These are phyloP conservation scores for Vesta saturnalis DNA, from an alignment of 2,888 invertebrate genomes.

Conservation along the genomic window DNA sequence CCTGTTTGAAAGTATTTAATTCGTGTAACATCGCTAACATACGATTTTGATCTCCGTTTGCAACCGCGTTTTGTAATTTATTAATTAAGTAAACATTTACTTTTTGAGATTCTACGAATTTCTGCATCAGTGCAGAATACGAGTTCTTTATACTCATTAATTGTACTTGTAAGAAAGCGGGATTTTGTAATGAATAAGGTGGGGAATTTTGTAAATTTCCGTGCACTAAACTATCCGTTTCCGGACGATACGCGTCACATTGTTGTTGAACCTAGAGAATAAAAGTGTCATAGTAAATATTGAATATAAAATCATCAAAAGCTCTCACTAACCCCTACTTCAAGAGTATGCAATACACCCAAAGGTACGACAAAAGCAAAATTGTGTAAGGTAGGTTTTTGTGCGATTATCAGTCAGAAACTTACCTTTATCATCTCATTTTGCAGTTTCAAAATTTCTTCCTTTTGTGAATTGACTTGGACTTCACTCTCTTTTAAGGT, in stretches of 20 bases:
- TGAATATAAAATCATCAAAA: not conserved
- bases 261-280: not conserved
- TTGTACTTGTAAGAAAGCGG: conserved; percentile 30
- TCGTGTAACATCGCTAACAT: conserved; percentile 9
- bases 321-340: not conserved
- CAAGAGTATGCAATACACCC: not conserved
- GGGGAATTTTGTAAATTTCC: conserved; percentile 14
- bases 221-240: conserved; percentile 24
- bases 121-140: conserved; percentile 20
- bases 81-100: conserved; percentile 25
- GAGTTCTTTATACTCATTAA: conserved; percentile 29
- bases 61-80: conserved; percentile 23
- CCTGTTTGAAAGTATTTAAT: conserved; percentile 10
- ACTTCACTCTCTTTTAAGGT: conserved; percentile 38
- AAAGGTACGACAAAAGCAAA: not conserved
- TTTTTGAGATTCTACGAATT: conserved; percentile 24
- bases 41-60: conserved; percentile 14
- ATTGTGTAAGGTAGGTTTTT: not conserved
- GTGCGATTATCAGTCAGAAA: not conserved
- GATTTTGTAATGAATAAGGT: conserved; percentile 19
- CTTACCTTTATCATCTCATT: conserved; percentile 35
- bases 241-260: not conserved
- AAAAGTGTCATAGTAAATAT: not conserved
- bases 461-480: conserved; percentile 40
- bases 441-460: conserved; percentile 40